Conservation (phyloP, 2,113 vertebrate genomes). For the Notiomystis cincta region DNA sequence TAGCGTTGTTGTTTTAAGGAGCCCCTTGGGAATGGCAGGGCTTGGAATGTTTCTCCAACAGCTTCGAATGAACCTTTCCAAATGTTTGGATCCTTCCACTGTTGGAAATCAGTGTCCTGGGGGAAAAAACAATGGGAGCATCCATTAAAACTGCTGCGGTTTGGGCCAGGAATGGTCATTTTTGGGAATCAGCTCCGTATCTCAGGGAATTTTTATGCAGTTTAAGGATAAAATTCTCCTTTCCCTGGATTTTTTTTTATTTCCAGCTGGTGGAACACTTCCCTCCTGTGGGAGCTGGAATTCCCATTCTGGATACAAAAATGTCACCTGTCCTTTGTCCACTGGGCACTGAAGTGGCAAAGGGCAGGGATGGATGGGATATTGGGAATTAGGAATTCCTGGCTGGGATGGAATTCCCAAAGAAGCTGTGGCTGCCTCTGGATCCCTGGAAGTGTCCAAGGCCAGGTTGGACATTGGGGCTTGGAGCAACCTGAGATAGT, state of each 20-base stretch:
- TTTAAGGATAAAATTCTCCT: neutral
- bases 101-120: neutral
- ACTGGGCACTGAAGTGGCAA: neutral
- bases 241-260: neutral
- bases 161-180: neutral
- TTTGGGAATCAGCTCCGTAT: neutral
- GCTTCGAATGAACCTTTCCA: neutral
- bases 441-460: neutral
- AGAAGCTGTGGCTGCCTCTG: neutral
- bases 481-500: accelerated
- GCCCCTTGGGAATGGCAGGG: neutral
- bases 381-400: neutral
- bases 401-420: neutral
- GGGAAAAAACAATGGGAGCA: accelerated
- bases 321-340: neutral
- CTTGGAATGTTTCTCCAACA: neutral
- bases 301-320: neutral
- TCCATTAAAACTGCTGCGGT: neutral
- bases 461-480: neutral
- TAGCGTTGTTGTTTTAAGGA: neutral
- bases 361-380: neutral
- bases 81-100: neutral
- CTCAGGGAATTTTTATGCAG: neutral
- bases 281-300: neutral
- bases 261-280: neutral